Conservation (phyloP, 2,797 vertebrate species). For the Furcifer pardalis region DNA sequence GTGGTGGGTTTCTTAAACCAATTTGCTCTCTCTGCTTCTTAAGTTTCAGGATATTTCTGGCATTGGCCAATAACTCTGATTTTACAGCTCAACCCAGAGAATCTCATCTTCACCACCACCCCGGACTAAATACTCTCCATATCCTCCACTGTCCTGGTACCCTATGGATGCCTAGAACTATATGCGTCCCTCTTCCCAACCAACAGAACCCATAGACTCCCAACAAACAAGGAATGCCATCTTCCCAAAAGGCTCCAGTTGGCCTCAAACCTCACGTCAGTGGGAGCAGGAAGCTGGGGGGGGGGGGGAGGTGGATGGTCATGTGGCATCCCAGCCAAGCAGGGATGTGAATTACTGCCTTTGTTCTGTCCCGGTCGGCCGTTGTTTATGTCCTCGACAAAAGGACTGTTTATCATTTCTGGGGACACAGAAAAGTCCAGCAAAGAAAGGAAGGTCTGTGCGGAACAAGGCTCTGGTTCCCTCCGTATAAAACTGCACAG, state of each 20-base stretch:
- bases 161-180: too few relatives aligned
- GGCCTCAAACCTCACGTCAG: background rate
- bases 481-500: background rate
- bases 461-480: fast-evolving
- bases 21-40: too few relatives aligned
- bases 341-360: conserved; percentile 18
- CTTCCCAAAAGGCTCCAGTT: too few relatives aligned
- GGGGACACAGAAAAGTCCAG: conserved; percentile 38
- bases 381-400: conserved; percentile 54
- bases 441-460: conserved; percentile 49
- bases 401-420: conserved; percentile 45
- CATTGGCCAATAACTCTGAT: background rate
- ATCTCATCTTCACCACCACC: background rate
- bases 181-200: too few relatives aligned
- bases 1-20: background rate
- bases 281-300: background rate
- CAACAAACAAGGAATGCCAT: too few relatives aligned
- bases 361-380: conserved; percentile 41
- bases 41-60: background rate
- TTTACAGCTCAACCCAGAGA: too few relatives aligned
- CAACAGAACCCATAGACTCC: too few relatives aligned
- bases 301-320: conserved; percentile 7
- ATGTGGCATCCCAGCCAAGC: conserved; percentile 46
- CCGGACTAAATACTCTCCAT: background rate
- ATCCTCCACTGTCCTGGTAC: too few relatives aligned